phyloP scores from a whole-genome alignment of 1,140 invertebrate species.

The Drosophila rufa region DNA sequence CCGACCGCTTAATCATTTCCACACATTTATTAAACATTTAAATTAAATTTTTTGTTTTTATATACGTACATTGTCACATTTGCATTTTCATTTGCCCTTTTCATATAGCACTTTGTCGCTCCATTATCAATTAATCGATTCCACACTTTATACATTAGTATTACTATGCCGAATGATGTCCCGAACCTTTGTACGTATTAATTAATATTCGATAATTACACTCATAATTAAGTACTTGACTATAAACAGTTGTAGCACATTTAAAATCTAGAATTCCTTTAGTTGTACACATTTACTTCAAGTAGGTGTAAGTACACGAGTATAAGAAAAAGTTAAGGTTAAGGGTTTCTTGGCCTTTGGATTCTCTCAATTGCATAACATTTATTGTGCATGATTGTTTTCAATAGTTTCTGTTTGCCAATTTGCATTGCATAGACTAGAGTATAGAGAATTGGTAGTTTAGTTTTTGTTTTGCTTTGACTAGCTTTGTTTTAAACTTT shows the following conservation, averaged over 20 bases:
- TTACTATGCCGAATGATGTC: slow-evolving; percentile 35
- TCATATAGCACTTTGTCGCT: slow-evolving; percentile 30
- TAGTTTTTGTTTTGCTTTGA: slow-evolving; percentile 55
- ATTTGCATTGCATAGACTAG: slow-evolving; percentile 62
- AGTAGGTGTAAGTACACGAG: slow-evolving; percentile 67
- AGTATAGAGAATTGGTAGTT: slow-evolving; percentile 55
- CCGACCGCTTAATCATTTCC: slow-evolving; percentile 48
- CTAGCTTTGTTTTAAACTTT: slow-evolving; percentile 73
- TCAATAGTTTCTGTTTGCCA: slow-evolving; percentile 60
- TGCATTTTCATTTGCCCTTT: slow-evolving; percentile 42
- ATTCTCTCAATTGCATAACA: slow-evolving; percentile 56
- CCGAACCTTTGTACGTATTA: slow-evolving; percentile 53
- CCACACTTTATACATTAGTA: slow-evolving; percentile 44
- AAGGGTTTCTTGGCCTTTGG: slow-evolving; percentile 55
- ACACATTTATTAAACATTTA: slow-evolving; percentile 84
- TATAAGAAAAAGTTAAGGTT: slow-evolving; percentile 54
- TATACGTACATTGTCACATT: slow-evolving; percentile 69
- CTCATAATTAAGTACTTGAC: slow-evolving; percentile 68
- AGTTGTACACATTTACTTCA: slow-evolving; percentile 74
- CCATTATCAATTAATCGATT: slow-evolving; percentile 29
- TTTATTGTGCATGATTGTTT: slow-evolving; percentile 82
- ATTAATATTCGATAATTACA: slow-evolving; percentile 72
- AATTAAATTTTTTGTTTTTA: slow-evolving; percentile 73
- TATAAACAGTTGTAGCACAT: slow-evolving; percentile 78
- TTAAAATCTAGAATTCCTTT: slow-evolving; percentile 74